Evolutionary conservation across 2,888 invertebrate species (phyloP), one percentile per base, ranked within the genome.

Genomic region (Phortica okadai): DNA sequence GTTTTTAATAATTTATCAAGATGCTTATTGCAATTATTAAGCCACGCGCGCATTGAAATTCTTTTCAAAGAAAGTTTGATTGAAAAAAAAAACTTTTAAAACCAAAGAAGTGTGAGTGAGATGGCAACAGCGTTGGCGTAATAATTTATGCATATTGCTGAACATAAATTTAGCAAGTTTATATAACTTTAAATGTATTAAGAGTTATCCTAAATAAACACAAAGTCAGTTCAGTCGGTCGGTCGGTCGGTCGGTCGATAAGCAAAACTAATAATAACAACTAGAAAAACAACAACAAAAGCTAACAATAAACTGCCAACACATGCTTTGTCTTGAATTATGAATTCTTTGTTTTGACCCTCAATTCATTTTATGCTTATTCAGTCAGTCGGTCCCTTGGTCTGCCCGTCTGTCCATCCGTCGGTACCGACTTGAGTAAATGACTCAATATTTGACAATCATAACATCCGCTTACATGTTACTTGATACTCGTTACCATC

Each of bases 381-480:
- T 33, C 33, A 33, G 33, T 33, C 33, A 33, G 33, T 33, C 76
- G 66, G 77, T 41, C 42, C n/a, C 41, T n/a, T 58, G 73, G 2
- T 58, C 42, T 73, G n/a, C 2, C 59, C 58, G 73, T 6, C 59
- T 42, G 58, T 73, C 59, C 16, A 8, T 42, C 58, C 58, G 74
- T 56, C 45, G 50, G 21, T 72, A 74, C 58, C 82, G 84, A 80
- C 82, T 85, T 84, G 83, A 79, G 81, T 81, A 85, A 84, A 85
- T 85, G 85, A 85, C 84, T 85, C 84, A 85, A 85, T 85, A 85
- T 85, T 85, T 85, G 84, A 85, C 84, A 85, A 84, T 84, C 84
- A 85, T 81, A 85, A 83, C 85, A 83, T 82, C 80, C 82, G 82
- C 78, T 83, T 83, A 73, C 67, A 74, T 25, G 33, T 33, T 33